phyloP scores from a whole-genome alignment of 2,113 vertebrate species.

The Strigops habroptila region DNA sequence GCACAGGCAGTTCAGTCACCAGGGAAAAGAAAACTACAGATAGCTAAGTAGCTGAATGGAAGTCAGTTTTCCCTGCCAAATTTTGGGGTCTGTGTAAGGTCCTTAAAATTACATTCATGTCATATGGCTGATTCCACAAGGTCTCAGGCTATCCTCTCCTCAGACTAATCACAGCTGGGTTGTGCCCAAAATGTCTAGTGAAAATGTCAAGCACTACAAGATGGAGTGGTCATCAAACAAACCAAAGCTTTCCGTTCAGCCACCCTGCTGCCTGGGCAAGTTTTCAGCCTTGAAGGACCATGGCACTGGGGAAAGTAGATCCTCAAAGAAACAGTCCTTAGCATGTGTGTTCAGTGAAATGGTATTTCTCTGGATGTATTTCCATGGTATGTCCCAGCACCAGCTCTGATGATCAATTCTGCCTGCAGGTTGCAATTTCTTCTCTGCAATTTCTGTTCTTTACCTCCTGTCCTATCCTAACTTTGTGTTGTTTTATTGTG shows the following conservation, averaged over 20 bases:
- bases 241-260: background rate
- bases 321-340: background rate
- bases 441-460: background rate
- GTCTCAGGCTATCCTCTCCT: background rate
- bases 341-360: background rate
- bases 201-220: fast-evolving
- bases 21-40: background rate
- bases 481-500: background rate
- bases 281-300: background rate
- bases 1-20: fast-evolving
- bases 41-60: background rate
- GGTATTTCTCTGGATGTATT: background rate
- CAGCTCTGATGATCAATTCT: background rate
- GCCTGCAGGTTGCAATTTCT: background rate
- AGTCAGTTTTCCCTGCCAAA: background rate
- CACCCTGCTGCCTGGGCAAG: background rate
- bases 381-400: background rate
- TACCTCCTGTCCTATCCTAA: background rate
- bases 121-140: background rate
- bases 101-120: background rate
- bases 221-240: background rate
- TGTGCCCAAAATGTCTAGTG: background rate
- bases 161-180: background rate
- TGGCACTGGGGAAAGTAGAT: background rate
- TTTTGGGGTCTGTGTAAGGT: background rate